Conservation (phyloP, 2,113 vertebrate species). For the Psammodynastes pulverulentus region DNA sequence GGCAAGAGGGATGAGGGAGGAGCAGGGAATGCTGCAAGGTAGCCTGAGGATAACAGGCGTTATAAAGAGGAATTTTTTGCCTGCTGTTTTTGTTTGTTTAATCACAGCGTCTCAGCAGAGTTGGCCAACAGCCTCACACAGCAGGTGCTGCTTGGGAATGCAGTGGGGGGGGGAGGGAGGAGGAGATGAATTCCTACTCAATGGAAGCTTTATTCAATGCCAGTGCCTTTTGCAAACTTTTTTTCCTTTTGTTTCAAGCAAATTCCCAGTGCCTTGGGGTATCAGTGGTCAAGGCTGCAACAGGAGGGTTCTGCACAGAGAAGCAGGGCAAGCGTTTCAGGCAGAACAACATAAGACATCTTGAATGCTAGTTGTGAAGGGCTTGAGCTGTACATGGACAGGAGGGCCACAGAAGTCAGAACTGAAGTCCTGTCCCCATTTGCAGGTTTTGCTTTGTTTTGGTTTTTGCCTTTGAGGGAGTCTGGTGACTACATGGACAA, state of each 20-base stretch:
- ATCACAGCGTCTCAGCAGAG: conserved; percentile 68
- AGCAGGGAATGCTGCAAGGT: conserved; percentile 59
- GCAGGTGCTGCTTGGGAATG: conserved; percentile 72
- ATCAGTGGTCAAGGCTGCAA: conserved; percentile 56
- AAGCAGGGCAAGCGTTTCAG: conserved; percentile 55
- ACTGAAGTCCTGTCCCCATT: background rate
- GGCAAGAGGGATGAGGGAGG: conserved; percentile 25
- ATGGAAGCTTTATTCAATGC: conserved; percentile 71
- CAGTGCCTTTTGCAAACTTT: conserved; percentile 62
- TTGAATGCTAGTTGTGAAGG: conserved; percentile 43
- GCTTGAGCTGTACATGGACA: background rate
- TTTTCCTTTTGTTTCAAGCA: conserved; percentile 67
- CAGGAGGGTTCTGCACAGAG: conserved; percentile 57
- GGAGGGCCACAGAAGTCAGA: background rate
- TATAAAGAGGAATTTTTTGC: conserved; percentile 70
- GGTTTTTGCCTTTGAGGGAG: background rate
- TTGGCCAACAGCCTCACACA: conserved; percentile 67
- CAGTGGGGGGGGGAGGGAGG: conserved; percentile 60
- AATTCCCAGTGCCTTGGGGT: conserved; percentile 58
- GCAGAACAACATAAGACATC: conserved; percentile 35
- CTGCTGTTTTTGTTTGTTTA: conserved; percentile 73
- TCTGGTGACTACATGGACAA: background rate
- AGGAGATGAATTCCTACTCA: conserved; percentile 69
- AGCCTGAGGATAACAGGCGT: conserved; percentile 71
- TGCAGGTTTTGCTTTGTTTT: background rate